Conservation (phyloP, 2,797 vertebrate species). For the Capromys pilorides region DNA sequence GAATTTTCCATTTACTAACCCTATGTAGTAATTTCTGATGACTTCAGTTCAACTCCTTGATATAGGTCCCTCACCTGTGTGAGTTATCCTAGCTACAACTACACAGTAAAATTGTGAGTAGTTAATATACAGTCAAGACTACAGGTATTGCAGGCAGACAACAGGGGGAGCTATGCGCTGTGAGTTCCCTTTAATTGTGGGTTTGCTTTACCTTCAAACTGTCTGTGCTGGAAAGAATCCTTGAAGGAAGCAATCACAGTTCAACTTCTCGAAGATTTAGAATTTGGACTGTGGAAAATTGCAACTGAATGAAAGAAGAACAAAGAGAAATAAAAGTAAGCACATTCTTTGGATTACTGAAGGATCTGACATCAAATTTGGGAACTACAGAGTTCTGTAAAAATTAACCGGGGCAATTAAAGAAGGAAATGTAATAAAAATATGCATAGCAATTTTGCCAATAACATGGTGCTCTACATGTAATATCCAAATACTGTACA, state of each 20-base stretch:
- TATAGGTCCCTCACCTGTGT: neutral
- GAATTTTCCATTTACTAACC: neutral
- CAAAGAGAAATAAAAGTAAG: neutral
- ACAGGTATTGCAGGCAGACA: neutral
- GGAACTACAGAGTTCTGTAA: neutral
- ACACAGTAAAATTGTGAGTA: neutral
- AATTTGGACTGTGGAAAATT: neutral
- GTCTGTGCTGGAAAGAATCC: neutral
- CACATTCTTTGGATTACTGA: neutral
- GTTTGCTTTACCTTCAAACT: neutral
- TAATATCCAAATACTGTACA: neutral
- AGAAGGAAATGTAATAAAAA: neutral
- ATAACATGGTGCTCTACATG: neutral
- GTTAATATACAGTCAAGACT: neutral
- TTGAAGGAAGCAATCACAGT: neutral
- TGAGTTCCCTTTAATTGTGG: neutral
- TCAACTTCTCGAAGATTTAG: neutral
- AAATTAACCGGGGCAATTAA: neutral
- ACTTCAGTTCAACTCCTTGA: neutral
- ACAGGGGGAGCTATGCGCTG: neutral
- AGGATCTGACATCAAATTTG: neutral
- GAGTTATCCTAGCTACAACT: neutral
- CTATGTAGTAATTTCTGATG: neutral
- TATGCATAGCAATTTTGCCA: neutral
- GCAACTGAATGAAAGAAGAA: neutral